Evolutionary conservation across 2,797 vertebrate species (phyloP).

Genomic region (Rhinophrynus dorsalis): DNA sequence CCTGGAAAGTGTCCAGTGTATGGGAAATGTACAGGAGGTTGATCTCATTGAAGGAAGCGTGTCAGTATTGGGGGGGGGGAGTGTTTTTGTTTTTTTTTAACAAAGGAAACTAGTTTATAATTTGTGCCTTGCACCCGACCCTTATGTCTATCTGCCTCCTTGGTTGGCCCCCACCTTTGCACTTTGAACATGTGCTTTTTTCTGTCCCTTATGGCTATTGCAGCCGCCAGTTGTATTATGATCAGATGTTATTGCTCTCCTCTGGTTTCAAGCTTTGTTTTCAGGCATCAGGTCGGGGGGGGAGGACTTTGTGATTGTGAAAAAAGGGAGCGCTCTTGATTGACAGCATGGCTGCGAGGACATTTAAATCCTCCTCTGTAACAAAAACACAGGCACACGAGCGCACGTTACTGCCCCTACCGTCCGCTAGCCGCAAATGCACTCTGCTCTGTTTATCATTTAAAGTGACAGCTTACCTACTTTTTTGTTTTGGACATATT

Average conservation of each 20-base stretch:
- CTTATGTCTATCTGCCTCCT: not conserved
- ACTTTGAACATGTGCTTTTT: not conserved
- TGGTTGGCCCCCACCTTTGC: not conserved
- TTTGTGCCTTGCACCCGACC: not conserved
- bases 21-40: too few species aligned
- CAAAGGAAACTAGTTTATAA: conserved; percentile 75
- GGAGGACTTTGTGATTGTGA: conserved; percentile 69
- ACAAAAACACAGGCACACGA: conserved; percentile 59
- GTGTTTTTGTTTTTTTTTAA: conserved; percentile 60
- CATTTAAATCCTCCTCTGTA: conserved; percentile 87
- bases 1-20: too few species aligned
- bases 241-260: conserved; percentile 5
- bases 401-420: conserved; percentile 3
- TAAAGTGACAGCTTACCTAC: too few species aligned
- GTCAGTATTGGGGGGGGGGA: too few species aligned
- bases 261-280: conserved; percentile 28
- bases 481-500: too few species aligned
- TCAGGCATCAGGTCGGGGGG: conserved; percentile 40
- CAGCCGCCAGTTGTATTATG: not conserved
- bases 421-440: not conserved
- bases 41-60: too few species aligned
- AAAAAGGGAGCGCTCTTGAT: conserved; percentile 76
- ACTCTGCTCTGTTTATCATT: not conserved
- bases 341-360: conserved; percentile 77
- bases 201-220: not conserved